phyloP scores from a whole-genome alignment of 2,888 invertebrate species.

The Amphipoea oculea region DNA sequence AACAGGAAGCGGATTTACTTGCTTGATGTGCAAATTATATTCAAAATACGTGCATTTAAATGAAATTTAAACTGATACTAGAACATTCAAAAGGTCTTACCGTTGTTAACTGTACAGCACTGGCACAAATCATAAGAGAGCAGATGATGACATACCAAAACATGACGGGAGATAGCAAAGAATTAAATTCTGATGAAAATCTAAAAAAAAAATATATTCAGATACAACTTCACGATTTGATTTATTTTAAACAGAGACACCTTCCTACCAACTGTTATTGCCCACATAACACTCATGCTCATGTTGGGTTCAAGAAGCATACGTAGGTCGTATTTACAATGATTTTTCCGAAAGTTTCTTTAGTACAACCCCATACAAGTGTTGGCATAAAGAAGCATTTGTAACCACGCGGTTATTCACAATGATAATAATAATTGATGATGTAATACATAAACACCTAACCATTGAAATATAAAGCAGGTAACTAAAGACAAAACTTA shows the following conservation, averaged over 20 bases:
- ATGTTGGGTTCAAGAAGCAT: too few species aligned
- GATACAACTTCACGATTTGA: too few species aligned
- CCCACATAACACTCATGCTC: too few species aligned
- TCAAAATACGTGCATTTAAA: background rate
- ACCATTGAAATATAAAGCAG: background rate
- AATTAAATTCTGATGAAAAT: slow-evolving; percentile 79
- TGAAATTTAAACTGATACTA: background rate
- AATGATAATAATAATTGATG: too few species aligned
- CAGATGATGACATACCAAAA: slow-evolving; percentile 87
- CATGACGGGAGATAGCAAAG: slow-evolving; percentile 85
- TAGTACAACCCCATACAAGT: background rate
- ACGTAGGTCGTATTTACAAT: too few species aligned
- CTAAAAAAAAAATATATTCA: slow-evolving; percentile 73
- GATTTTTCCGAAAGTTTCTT: background rate
- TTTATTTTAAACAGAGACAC: too few species aligned
- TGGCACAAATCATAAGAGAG: slow-evolving; percentile 87
- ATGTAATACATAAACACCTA: background rate
- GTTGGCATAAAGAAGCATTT: background rate
- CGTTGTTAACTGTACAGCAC: slow-evolving; percentile 83
- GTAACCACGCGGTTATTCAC: background rate
- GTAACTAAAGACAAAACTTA: slow-evolving; percentile 63
- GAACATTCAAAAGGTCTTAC: slow-evolving; percentile 66
- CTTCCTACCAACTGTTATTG: too few species aligned
- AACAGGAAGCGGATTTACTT: background rate
- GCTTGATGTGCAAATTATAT: background rate